Evolutionary conservation across 1,140 invertebrate species (phyloP).

Genomic region (Papilio dardanus): DNA sequence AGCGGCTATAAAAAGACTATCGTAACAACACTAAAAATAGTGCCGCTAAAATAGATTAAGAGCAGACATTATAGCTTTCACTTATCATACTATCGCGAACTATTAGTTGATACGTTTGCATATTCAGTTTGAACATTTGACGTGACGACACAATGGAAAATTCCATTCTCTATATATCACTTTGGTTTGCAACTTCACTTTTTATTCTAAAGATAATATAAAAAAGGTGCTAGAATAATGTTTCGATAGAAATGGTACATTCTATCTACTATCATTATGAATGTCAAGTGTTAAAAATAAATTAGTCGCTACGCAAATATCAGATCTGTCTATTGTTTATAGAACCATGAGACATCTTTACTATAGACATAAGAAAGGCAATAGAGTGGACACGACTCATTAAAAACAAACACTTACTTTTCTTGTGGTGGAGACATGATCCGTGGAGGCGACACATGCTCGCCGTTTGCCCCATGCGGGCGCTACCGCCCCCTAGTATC

Average conservation of each 20-base stretch:
- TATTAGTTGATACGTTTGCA: constrained; percentile 45
- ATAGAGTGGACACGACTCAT: too few species aligned
- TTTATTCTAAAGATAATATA: too few species aligned
- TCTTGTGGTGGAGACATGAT: constrained; percentile 85
- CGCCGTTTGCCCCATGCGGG: constrained; percentile 86
- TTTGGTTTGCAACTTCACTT: too few species aligned
- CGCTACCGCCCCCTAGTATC: constrained; percentile 85
- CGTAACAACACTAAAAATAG: constrained; percentile 48
- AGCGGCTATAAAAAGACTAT: constrained; percentile 39
- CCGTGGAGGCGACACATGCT: constrained; percentile 86
- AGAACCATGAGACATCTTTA: too few species aligned
- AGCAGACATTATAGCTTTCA: constrained; percentile 50
- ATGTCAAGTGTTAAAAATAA: too few species aligned
- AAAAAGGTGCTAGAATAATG: too few species aligned
- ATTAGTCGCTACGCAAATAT: too few species aligned
- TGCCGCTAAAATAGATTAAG: constrained; percentile 43
- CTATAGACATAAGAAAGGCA: too few species aligned
- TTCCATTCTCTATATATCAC: constrained; percentile 47
- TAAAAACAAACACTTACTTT: constrained; percentile 78
- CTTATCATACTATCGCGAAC: constrained; percentile 51
- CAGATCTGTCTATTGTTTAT: too few species aligned
- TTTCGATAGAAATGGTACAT: too few species aligned
- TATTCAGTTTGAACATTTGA: constrained; percentile 45
- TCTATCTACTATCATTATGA: too few species aligned
- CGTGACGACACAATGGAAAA: constrained; percentile 54